Evolutionary conservation across 2,113 vertebrate genomes (phyloP).

Genomic region (Oncorhynchus kisutch): DNA sequence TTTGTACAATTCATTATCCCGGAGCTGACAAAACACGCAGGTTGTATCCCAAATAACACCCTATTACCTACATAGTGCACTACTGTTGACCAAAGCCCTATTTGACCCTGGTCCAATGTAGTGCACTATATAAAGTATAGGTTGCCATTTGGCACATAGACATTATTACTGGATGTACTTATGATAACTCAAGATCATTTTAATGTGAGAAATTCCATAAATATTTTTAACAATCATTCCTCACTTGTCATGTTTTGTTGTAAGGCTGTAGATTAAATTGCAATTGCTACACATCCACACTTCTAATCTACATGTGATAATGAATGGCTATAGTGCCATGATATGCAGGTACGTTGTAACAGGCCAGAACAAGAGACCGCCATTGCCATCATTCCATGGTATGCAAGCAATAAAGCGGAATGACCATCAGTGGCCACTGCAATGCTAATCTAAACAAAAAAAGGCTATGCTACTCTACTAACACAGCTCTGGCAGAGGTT

Average conservation of each 20-base stretch:
- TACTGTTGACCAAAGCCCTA: too few species aligned
- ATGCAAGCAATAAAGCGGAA: slow-evolving; percentile 44
- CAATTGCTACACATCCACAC: too few species aligned
- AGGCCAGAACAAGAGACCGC: slow-evolving; percentile 4
- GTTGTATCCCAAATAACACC: too few species aligned
- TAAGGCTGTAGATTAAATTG: too few species aligned
- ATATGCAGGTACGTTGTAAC: neutral
- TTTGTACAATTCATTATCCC: slow-evolving; percentile 55
- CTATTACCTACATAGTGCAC: too few species aligned
- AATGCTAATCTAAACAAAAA: neutral
- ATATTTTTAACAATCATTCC: slow-evolving; percentile 43
- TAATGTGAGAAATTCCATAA: slow-evolving; percentile 44
- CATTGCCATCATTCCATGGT: neutral
- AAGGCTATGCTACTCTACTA: neutral
- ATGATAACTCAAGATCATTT: slow-evolving; percentile 20
- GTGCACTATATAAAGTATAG: too few species aligned
- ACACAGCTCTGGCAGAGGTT: neutral
- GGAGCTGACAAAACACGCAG: slow-evolving; percentile 25
- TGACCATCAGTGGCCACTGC: neutral
- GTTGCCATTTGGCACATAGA: too few species aligned
- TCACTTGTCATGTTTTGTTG: too few species aligned
- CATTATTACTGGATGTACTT: slow-evolving; percentile 35
- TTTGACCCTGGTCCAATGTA: too few species aligned
- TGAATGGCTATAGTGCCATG: neutral
- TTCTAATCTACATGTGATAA: neutral